Percentiles rank a stretch among this genome's conserved stretches.
phyloP scores from a whole-genome alignment of 1,140 invertebrate genomes.

The Drosophila sp. region DNA sequence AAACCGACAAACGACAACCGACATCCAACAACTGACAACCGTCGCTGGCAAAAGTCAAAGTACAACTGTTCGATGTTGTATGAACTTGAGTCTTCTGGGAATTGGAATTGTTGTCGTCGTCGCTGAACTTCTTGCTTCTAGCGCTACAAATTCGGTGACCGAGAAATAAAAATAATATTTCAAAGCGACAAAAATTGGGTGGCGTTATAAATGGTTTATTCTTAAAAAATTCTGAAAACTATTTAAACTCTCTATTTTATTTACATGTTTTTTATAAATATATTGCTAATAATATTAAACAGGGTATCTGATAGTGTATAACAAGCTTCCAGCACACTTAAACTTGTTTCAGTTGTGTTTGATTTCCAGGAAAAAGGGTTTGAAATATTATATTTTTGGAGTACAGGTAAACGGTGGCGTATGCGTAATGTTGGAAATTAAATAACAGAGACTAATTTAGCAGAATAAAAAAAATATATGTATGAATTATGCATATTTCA shows the following conservation, averaged over 20 bases:
- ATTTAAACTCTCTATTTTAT: no score
- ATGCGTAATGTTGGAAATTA: constrained; percentile 52
- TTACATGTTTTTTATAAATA: no score
- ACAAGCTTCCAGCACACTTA: not conserved
- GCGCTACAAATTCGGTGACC: constrained; percentile 21
- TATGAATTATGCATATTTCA: no score
- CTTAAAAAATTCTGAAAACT: no score
- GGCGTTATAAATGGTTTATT: no score
- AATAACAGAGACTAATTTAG: not conserved
- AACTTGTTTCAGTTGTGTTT: not conserved
- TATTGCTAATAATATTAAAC: no score
- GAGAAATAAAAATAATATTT: constrained; percentile 45
- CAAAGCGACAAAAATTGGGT: constrained; percentile 34
- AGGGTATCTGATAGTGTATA: constrained; percentile 1
- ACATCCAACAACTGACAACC: constrained; percentile 42
- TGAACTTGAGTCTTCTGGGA: constrained; percentile 37
- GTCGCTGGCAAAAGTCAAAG: constrained; percentile 70
- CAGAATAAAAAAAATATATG: no score
- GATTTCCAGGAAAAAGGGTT: constrained; percentile 64
- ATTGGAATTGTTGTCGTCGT: constrained; percentile 41
- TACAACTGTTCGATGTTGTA: constrained; percentile 57
- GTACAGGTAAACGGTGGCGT: constrained; percentile 29
- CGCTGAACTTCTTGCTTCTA: constrained; percentile 35
- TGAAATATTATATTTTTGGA: constrained; percentile 18
- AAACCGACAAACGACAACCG: no score